Evolutionary conservation across 1,140 invertebrate species (phyloP).

Genomic region (Microvelia longipes): DNA sequence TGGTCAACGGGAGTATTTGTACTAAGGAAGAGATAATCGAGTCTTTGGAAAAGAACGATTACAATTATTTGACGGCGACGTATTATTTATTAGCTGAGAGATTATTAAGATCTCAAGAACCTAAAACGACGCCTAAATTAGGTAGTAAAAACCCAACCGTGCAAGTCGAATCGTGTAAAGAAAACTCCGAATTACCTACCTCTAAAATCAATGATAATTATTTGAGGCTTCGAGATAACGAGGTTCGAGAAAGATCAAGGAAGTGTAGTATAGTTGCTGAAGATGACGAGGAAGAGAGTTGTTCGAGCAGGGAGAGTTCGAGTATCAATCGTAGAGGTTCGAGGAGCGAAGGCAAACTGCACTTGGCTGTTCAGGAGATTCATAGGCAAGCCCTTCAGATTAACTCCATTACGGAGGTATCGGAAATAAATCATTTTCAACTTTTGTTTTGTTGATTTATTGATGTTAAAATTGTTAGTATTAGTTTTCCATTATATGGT

Average conservation of each 20-base stretch:
- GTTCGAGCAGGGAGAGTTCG: constrained; percentile 19
- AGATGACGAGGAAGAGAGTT: constrained; percentile 57
- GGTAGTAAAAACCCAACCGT: constrained; percentile 12
- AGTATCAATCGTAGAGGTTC: constrained; percentile 24
- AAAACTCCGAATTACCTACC: constrained; percentile 9
- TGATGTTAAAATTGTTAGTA: neutral
- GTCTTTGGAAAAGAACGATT: constrained; percentile 85
- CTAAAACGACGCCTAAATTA: constrained; percentile 33
- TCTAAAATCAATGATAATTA: constrained; percentile 6
- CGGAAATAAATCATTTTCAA: constrained; percentile 19
- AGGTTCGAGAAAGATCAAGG: constrained; percentile 47
- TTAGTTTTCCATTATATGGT: neutral
- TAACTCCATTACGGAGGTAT: constrained; percentile 28
- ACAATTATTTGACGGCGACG: constrained; percentile 96
- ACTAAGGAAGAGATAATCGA: constrained; percentile 84
- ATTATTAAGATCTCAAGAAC: constrained; percentile 57
- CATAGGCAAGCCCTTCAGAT: constrained; percentile 31
- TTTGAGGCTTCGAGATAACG: too few species aligned
- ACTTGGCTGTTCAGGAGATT: constrained; percentile 21
- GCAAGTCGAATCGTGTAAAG: constrained; percentile 15
- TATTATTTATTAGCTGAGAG: constrained; percentile 93
- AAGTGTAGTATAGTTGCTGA: constrained; percentile 81
- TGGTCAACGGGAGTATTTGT: constrained; percentile 89
- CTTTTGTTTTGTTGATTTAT: neutral
- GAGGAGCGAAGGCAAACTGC: constrained; percentile 26